Evolutionary conservation across 2,113 vertebrate genomes (phyloP).

Genomic region (Erinaceus europaeus): DNA sequence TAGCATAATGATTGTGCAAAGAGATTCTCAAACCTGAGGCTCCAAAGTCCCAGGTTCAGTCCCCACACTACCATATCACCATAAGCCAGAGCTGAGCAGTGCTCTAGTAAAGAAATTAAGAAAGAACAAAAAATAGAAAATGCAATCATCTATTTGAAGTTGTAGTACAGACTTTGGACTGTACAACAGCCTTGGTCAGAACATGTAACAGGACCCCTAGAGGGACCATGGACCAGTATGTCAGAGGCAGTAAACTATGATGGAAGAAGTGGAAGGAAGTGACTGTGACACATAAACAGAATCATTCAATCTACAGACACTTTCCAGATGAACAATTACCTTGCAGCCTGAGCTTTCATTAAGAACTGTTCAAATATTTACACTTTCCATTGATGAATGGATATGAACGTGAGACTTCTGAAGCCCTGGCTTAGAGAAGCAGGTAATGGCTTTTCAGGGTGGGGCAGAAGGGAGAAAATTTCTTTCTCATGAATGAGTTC

Average conservation of each 20-base stretch:
- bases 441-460: background rate
- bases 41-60: no score
- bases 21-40: no score
- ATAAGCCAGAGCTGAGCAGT: no score
- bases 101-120: no score
- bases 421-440: conserved; percentile 28
- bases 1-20: no score
- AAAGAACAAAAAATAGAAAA: no score
- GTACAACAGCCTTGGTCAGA: conserved; percentile 71
- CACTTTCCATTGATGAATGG: background rate
- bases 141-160: conserved; percentile 60
- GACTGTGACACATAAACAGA: conserved; percentile 73
- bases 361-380: conserved; percentile 60
- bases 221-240: conserved; percentile 51
- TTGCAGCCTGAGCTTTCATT: conserved; percentile 51
- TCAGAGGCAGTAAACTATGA: conserved; percentile 67
- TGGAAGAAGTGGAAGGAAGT: conserved; percentile 62
- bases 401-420: conserved; percentile 14
- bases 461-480: background rate
- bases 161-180: conserved; percentile 60
- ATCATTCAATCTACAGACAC: conserved; percentile 71
- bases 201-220: conserved; percentile 68
- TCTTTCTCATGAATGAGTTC: background rate
- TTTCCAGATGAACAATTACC: conserved; percentile 62
- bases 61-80: no score